Evolutionary conservation across 2,797 vertebrate species (phyloP).

Genomic region (Cirrhinus molitorella): DNA sequence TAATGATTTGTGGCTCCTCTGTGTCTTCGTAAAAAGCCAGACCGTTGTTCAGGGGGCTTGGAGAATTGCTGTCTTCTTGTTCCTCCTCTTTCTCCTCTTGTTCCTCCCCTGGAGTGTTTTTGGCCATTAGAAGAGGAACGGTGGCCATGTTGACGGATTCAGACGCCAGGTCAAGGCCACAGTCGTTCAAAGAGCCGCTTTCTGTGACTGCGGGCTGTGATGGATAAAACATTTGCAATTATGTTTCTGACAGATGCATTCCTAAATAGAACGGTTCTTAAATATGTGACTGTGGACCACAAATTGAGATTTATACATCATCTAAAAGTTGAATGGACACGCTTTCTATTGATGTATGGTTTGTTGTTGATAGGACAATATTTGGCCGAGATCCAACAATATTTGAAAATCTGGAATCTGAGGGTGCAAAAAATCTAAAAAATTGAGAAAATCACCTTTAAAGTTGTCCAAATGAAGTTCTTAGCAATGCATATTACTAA

Average conservation of each 20-base stretch:
- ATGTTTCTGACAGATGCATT: neutral
- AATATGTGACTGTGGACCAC: too few relatives aligned
- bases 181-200: conserved; percentile 54
- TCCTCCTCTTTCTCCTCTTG: conserved; percentile 25
- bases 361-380: too few relatives aligned
- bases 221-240: conserved; percentile 14
- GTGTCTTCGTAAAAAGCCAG: conserved; percentile 46
- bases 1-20: conserved; percentile 59
- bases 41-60: conserved; percentile 33
- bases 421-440: too few relatives aligned
- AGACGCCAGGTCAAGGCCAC: conserved; percentile 52
- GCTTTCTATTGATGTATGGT: too few relatives aligned
- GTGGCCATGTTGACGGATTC: conserved; percentile 68
- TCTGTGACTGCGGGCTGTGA: conserved; percentile 59
- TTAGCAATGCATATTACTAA: too few relatives aligned
- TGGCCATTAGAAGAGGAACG: conserved; percentile 34
- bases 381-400: too few relatives aligned
- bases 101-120: conserved; percentile 34
- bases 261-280: too few relatives aligned
- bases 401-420: too few relatives aligned
- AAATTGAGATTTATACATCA: too few relatives aligned
- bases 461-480: too few relatives aligned
- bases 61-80: conserved; percentile 9
- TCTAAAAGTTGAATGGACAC: too few relatives aligned
- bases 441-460: too few relatives aligned